phyloP scores from a whole-genome alignment of 2,888 invertebrate species.

The Calliphora vomitoria region DNA sequence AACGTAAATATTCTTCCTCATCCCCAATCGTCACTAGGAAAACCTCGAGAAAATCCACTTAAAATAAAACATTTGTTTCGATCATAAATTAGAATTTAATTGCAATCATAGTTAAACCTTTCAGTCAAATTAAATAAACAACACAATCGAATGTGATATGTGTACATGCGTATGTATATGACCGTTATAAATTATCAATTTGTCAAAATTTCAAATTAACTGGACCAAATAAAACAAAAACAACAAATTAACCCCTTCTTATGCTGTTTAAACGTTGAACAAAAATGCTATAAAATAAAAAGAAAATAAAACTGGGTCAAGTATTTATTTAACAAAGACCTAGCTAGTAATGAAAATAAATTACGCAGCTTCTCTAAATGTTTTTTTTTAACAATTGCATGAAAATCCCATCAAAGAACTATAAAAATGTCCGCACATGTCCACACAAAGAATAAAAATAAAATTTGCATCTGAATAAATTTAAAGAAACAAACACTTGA shows the following conservation, averaged over 20 bases:
- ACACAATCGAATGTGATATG: conserved; percentile 39
- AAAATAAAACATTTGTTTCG: conserved; percentile 63
- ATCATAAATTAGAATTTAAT: conserved; percentile 72
- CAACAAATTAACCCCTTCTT: conserved; percentile 61
- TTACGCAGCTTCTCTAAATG: conserved; percentile 67
- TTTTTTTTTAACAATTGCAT: conserved; percentile 44
- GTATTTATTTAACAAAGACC: conserved; percentile 55
- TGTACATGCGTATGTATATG: conserved; percentile 1
- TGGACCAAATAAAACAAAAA: conserved; percentile 65
- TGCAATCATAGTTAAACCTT: conserved; percentile 64
- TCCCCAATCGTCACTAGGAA: background rate
- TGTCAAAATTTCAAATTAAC: conserved; percentile 62
- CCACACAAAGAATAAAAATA: conserved; percentile 71
- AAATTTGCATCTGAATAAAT: conserved; percentile 53
- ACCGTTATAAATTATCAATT: conserved; percentile 66
- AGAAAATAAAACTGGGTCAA: conserved; percentile 66
- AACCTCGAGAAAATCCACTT: conserved; percentile 53
- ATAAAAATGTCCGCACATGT: conserved; percentile 77
- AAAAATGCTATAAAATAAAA: conserved; percentile 10
- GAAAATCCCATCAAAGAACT: conserved; percentile 70
- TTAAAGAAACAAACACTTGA: conserved; percentile 68
- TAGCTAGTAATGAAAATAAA: conserved; percentile 44
- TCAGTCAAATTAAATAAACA: background rate
- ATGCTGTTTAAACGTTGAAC: conserved; percentile 15
- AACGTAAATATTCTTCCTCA: background rate